Base-by-base conservation (phyloP, 2,888 invertebrate species). In the Hirtodrosophila trivittata region DNA sequence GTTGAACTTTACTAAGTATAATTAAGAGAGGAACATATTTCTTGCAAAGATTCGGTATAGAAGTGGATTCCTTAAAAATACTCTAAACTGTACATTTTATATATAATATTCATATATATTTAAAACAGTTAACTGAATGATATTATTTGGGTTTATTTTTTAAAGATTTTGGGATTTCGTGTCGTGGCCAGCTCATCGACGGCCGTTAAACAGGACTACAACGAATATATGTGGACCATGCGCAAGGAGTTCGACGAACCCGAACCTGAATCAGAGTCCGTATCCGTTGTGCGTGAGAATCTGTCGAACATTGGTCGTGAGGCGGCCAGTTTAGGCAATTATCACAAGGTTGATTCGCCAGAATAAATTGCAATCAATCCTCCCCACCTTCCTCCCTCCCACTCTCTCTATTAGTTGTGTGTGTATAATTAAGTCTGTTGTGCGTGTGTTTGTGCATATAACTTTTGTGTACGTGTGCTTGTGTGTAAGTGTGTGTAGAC, bases 221-320 rank as follows among this genome's bases (percentile, higher is more conserved):
- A 96, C 92, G 96, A 97, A 89, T 96, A 96, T 86, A 96, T 96
- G 95, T 97, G 97, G 97, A 97, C 97, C 91, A 95, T 97, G 95
- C 94, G 96, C 92, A 96, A 95, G 90, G 96, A 96, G 83, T 96
- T 96, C 90, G 92, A 87, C 46, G 89, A 89, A 59, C 96, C 96
- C 52, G 96, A 97, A 90, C 96, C 96, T 89, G 71, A 71, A 41
- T 75, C 89, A 59, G 87, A 90, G 73, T 72, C 86, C 14, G 89
- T 90, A 63, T 88, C 93, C 52, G 92, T 93, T 62, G 93, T 93
- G 65, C 92, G 93, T 84, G 93, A 93, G 74, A 93, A 93, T 86
- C 91, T 93, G 39, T 93, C 92, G 18, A 93, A 94, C 86, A 92
- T 93, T 77, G 93, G 92, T 75, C 92, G 93, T 76, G 93, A 93